Evolutionary conservation across 2,113 vertebrate species (phyloP).

Genomic region (Butastur rufipennis): DNA sequence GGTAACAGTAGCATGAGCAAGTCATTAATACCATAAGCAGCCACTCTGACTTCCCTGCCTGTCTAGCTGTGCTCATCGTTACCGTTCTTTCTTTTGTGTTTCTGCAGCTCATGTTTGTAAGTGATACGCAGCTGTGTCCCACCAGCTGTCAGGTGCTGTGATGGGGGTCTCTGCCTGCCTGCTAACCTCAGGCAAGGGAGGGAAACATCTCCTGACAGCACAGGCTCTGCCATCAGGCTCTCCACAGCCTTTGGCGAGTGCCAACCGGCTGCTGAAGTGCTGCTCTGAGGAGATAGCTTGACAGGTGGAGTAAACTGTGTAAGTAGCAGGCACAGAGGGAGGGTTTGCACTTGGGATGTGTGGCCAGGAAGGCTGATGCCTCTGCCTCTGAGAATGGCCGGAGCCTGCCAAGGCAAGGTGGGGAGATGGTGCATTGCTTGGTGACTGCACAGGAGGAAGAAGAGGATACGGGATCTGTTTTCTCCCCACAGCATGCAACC

Average conservation of each 20-base stretch:
- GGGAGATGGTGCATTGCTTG: not conserved
- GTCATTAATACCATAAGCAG: not conserved
- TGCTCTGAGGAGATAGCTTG: not conserved
- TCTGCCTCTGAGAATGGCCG: not conserved
- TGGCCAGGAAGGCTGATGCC: not conserved
- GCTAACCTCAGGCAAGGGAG: not conserved
- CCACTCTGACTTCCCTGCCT: not conserved
- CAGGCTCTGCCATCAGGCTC: not conserved
- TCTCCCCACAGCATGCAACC: not conserved
- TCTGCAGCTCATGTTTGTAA: not conserved
- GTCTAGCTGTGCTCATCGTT: not conserved
- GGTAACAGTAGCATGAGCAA: not conserved
- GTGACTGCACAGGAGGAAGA: not conserved
- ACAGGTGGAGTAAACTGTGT: not conserved
- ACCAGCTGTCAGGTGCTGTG: not conserved
- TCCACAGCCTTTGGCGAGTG: not conserved
- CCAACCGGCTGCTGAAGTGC: not conserved
- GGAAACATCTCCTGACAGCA: not conserved
- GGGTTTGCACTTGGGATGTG: fast-evolving
- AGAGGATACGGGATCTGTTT: not conserved
- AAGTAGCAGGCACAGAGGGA: not conserved
- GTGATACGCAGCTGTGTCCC: not conserved
- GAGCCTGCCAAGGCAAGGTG: not conserved
- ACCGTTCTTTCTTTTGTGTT: not conserved
- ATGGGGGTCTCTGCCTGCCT: not conserved